A percentile compares a stretch with the other conserved stretches of the same genome.
Evolutionary conservation across 2,113 vertebrate genomes (phyloP).

Genomic region (Bostrychus sinensis): DNA sequence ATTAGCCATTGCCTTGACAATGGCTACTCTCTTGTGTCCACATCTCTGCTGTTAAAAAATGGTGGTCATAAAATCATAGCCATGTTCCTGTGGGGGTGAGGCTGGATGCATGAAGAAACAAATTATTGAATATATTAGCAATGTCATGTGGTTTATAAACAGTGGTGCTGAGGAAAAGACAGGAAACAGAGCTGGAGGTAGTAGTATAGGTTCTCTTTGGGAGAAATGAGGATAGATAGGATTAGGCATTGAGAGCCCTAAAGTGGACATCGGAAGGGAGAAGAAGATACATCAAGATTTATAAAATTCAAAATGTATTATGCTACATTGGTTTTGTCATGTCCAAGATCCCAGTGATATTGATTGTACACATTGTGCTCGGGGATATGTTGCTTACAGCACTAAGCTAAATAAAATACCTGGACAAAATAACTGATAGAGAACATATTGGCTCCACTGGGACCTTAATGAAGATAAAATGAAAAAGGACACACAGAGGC

Average conservation of each 20-base stretch:
- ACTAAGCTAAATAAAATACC: not conserved
- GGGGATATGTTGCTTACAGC: not conserved
- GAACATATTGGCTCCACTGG: not conserved
- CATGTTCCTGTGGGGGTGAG: too few species aligned
- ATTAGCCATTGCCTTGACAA: too few species aligned
- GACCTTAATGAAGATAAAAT: slow-evolving; percentile 14
- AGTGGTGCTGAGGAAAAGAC: too few species aligned
- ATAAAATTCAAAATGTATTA: not conserved
- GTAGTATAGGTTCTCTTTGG: too few species aligned
- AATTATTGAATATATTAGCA: too few species aligned
- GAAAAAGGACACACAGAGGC: slow-evolving; percentile 29
- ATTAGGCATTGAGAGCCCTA: not conserved
- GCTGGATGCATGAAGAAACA: too few species aligned
- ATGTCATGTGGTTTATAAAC: too few species aligned
- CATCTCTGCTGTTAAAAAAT: too few species aligned
- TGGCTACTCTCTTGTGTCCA: too few species aligned
- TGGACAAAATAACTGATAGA: not conserved
- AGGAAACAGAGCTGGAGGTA: too few species aligned
- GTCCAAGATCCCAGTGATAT: not conserved
- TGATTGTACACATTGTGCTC: not conserved
- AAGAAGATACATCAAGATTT: not conserved
- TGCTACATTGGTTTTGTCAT: not conserved
- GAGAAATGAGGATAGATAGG: too few species aligned
- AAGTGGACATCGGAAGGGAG: not conserved
- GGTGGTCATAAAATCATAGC: too few species aligned